Evolutionary conservation across 1,140 invertebrate species (phyloP).

Genomic region (Ceratitis capitata): DNA sequence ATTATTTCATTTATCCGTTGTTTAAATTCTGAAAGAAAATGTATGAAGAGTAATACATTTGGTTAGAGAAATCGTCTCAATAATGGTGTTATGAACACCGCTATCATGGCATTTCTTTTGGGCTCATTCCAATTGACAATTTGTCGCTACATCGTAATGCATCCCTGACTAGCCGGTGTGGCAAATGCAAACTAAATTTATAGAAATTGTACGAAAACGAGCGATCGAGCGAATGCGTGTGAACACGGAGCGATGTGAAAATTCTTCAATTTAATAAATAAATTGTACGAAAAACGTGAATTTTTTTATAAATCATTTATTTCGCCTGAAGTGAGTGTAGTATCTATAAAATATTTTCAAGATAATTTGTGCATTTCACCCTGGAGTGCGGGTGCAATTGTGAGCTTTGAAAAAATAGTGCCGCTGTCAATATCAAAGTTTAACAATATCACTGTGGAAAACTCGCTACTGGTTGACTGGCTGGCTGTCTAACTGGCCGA

Average conservation of each 20-base stretch:
- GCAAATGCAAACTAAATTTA: not conserved
- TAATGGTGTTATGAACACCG: not conserved
- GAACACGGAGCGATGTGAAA: conserved; percentile 20
- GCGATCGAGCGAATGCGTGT: conserved; percentile 19
- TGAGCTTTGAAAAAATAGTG: not conserved
- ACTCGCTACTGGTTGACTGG: not conserved
- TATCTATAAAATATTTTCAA: not conserved
- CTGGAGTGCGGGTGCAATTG: not conserved
- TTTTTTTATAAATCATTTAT: not conserved
- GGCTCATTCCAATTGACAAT: not conserved
- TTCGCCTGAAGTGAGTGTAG: not conserved
- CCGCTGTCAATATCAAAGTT: not conserved
- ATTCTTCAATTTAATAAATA: conserved; percentile 24
- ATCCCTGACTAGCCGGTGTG: not conserved
- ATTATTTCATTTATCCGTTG: no score
- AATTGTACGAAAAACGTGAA: not conserved
- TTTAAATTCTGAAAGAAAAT: no score
- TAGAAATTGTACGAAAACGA: conserved; percentile 22
- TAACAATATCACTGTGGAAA: not conserved
- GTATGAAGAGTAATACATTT: no score
- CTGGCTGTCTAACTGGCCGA: no score
- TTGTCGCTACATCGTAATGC: not conserved
- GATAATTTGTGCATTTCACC: no score
- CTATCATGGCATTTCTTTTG: not conserved
- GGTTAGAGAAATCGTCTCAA: no score